A percentile compares a stretch with the other conserved stretches of the same genome.
phyloP scores from a whole-genome alignment of 2,888 invertebrate genomes.

The Leucania comma region DNA sequence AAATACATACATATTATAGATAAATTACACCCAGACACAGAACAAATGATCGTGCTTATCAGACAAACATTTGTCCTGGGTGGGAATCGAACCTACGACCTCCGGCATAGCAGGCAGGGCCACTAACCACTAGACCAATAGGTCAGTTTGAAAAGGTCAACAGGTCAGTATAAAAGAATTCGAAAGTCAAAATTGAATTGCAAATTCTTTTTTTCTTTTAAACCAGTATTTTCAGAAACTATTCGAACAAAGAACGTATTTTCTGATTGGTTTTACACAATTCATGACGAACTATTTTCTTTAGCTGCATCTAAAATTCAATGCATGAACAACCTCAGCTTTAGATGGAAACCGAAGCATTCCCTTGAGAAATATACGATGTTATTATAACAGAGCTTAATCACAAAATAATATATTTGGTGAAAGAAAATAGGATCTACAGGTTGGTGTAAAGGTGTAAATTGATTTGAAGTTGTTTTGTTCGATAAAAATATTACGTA shows the following conservation, averaged over 20 bases:
- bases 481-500: not conserved
- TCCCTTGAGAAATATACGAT: conserved; percentile 51
- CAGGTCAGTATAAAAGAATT: too few species aligned
- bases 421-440: conserved; percentile 12
- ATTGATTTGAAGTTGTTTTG: conserved; percentile 1
- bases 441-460: conserved; percentile 3
- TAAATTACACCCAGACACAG: too few species aligned
- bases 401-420: conserved; percentile 51
- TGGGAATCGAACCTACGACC: too few species aligned
- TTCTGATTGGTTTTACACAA: conserved; percentile 53
- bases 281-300: conserved; percentile 46
- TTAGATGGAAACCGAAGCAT: conserved; percentile 38
- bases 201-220: not conserved
- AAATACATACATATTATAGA: too few species aligned
- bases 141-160: too few species aligned
- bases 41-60: too few species aligned
- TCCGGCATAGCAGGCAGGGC: too few species aligned
- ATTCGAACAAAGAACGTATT: conserved; percentile 12
- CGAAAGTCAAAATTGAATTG: not conserved
- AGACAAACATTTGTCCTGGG: too few species aligned
- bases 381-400: conserved; percentile 54
- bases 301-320: conserved; percentile 55
- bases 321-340: conserved; percentile 55
- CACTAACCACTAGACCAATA: too few species aligned
- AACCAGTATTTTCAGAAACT: not conserved